Percentiles rank a stretch among this genome's conserved stretches.
These are phyloP conservation scores for Calephelis nemesis DNA, from an alignment of 1,140 invertebrate species.

Conservation along the genomic window DNA sequence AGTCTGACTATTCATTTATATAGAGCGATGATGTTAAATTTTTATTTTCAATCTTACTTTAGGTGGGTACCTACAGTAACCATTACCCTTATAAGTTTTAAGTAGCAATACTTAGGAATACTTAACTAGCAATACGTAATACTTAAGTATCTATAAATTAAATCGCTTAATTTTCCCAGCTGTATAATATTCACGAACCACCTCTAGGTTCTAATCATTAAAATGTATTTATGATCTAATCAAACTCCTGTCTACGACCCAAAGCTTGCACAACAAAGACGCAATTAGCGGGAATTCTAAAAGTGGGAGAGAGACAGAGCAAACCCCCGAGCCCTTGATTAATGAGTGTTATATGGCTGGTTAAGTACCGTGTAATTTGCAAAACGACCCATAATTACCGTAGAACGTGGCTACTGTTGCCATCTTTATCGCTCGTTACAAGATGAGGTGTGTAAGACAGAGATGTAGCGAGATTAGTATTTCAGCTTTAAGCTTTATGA, in stretches of 20 bases:
- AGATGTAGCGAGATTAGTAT: constrained; percentile 30
- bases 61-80: neutral
- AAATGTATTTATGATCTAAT: constrained; percentile 79
- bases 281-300: constrained; percentile 9
- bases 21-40: no score
- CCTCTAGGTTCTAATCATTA: constrained; percentile 59
- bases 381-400: constrained; percentile 81
- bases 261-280: constrained; percentile 38
- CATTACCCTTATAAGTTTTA: no score
- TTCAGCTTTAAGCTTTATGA: constrained; percentile 69
- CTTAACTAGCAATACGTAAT: neutral
- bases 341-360: constrained; percentile 80
- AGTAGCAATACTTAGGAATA: no score
- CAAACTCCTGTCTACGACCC: constrained; percentile 65
- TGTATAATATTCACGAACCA: constrained; percentile 18
- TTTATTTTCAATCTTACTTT: no score
- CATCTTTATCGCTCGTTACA: constrained; percentile 51
- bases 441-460: constrained; percentile 39
- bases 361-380: constrained; percentile 81
- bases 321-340: constrained; percentile 64
- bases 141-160: constrained; percentile 11
- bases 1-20: no score
- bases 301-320: constrained; percentile 43
- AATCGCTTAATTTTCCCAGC: constrained; percentile 15
- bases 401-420: constrained; percentile 67